Base-by-base conservation (phyloP, 2,113 vertebrate genomes). In the Lagopus leucura region DNA sequence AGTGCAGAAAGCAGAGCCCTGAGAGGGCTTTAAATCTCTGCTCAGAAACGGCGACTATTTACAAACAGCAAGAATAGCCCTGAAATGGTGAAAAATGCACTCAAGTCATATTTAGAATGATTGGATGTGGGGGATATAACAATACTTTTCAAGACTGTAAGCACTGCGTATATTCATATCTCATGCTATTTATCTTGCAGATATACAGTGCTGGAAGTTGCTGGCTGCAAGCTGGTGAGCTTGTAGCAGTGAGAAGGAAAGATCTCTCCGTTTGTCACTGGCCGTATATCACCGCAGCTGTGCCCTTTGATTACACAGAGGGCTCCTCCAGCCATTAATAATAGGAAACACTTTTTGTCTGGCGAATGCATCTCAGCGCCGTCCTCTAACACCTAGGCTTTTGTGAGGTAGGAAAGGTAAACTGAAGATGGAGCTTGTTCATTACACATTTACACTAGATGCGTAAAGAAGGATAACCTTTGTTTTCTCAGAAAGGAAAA, bases 231-330 rank as follows among this genome's bases (percentile, higher is more conserved):
- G 96, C 97, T 94, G 95, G 94, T 96, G 75, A 96, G 96, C 95
- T 97, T 95, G 88, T 96, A 97, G 97, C 97, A 90, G 67, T 36
- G 93, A 97, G 97, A 92, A 97, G 96, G 95, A 97, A 95, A 91
- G 96, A 97, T 97, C 95, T 97, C 48, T 61, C 82, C 58, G 87
- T 97, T 96, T 98, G 98, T 98, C 98, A 97, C 91, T 87, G 97
- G 96, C 98, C 48, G 97, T 98, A 98, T 97, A 98, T 98, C 98
- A 98, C 93, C 1, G 72, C 97, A 95, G 97, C 97, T 97, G 96
- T 98, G 98, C 97, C 98, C 98, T 98, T 97, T 98, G 98, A 98
- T 98, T 98, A 98, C 97, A 98, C 95, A 97, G 96, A 94, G 97
- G 97, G 95, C 95, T 97, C 94, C 96, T 95, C 96, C 95, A 96